Evolutionary conservation across 2,888 invertebrate species (phyloP).

Genomic region (Drosophila buzzatii): DNA sequence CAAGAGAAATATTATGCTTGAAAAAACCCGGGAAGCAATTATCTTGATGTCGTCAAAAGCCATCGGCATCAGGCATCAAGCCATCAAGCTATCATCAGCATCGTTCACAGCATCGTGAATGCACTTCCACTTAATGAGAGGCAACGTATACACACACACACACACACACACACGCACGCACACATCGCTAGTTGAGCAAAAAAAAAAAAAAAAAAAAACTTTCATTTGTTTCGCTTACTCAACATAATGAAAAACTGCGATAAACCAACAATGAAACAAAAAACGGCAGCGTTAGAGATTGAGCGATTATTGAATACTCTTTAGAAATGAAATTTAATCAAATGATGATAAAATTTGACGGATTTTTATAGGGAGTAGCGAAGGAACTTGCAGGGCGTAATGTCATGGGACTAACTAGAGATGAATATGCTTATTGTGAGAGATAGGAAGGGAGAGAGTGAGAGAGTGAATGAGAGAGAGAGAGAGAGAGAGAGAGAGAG

Average conservation of each 20-base stretch:
- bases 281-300: neutral
- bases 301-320: neutral
- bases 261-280: slow-evolving; percentile 3
- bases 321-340: neutral
- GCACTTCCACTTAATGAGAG: slow-evolving; percentile 77
- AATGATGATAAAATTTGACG: neutral
- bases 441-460: no score
- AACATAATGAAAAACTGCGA: slow-evolving; percentile 72
- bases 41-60: slow-evolving; percentile 76
- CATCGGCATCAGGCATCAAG: slow-evolving; percentile 49
- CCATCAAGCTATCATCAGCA: slow-evolving; percentile 53
- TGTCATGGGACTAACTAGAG: no score
- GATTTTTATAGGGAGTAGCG: no score
- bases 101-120: slow-evolving; percentile 47
- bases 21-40: slow-evolving; percentile 70
- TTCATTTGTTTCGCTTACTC: slow-evolving; percentile 76
- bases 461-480: no score
- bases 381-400: no score
- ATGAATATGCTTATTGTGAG: no score
- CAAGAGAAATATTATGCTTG: slow-evolving; percentile 35
- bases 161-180: slow-evolving; percentile 16
- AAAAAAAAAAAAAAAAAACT: slow-evolving; percentile 61
- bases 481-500: no score
- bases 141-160: slow-evolving; percentile 17
- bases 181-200: slow-evolving; percentile 34